These are phyloP conservation scores for Euwallacea similis DNA, from an alignment of 1,140 invertebrate genomes.

Conservation along the genomic window DNA sequence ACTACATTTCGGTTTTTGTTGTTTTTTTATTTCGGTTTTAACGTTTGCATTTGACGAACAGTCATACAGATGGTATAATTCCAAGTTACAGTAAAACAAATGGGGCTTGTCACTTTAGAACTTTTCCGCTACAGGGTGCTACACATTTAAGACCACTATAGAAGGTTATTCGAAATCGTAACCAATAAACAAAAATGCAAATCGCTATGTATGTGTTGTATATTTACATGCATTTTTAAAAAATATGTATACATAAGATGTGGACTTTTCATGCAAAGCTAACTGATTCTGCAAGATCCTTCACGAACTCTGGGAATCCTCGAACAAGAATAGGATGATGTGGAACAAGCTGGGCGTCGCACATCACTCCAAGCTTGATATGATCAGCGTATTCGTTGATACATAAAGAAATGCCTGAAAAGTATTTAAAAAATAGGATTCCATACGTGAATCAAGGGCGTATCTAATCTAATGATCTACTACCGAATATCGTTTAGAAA, in stretches of 20 bases:
- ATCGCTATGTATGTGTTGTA: no score
- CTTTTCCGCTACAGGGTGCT: no score
- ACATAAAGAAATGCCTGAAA: conserved; percentile 72
- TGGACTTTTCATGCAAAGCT: not conserved
- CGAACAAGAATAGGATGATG: conserved; percentile 59
- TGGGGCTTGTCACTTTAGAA: no score
- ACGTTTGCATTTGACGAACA: no score
- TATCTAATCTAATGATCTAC: not conserved
- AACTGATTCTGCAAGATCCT: conserved; percentile 51
- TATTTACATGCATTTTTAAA: no score
- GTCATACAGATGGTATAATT: no score
- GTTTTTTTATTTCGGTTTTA: no score
- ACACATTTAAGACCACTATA: no score
- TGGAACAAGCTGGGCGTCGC: conserved; percentile 70
- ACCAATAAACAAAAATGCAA: no score
- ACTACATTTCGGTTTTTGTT: no score
- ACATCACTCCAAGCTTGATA: conserved; percentile 73
- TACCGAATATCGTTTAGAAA: not conserved
- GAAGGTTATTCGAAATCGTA: no score
- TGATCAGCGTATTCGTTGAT: conserved; percentile 71
- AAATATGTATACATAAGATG: not conserved
- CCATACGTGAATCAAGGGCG: not conserved
- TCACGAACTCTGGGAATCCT: conserved; percentile 56
- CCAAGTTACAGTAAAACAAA: no score
- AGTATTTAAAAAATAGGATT: conserved; percentile 11